A percentile compares a stretch with the other conserved stretches of the same genome.
These are phyloP conservation scores for Microcebus jonahi DNA, from an alignment of 2,113 vertebrate genomes.

Conservation along the genomic window DNA sequence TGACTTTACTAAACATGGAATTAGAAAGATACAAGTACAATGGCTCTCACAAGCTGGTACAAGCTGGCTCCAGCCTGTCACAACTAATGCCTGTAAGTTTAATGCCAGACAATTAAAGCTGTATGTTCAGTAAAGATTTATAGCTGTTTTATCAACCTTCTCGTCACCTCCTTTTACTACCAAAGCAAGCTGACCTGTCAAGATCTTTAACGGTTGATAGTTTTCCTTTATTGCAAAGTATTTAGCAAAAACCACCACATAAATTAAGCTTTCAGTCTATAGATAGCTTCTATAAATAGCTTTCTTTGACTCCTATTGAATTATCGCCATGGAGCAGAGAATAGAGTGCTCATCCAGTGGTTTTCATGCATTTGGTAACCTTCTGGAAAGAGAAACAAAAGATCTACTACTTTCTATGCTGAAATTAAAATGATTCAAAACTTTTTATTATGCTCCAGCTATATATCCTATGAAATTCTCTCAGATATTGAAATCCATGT, in stretches of 20 bases:
- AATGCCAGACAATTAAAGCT: neutral
- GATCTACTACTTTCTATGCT: neutral
- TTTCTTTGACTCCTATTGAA: slow-evolving; percentile 3
- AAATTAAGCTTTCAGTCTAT: neutral
- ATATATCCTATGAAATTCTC: neutral
- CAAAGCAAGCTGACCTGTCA: slow-evolving; percentile 17
- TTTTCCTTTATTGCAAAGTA: slow-evolving; percentile 51
- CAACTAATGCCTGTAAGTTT: neutral
- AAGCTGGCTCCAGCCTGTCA: neutral
- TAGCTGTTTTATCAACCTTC: slow-evolving; percentile 28
- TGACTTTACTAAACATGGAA: neutral
- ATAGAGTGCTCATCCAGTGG: neutral
- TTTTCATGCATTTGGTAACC: neutral
- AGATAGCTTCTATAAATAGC: slow-evolving; percentile 47
- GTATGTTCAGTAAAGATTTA: neutral
- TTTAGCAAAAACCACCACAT: neutral
- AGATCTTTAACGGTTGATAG: slow-evolving; percentile 38
- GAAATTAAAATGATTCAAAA: slow-evolving; percentile 50
- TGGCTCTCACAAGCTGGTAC: neutral
- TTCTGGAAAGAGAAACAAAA: neutral
- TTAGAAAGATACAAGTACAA: neutral
- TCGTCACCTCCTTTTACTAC: neutral
- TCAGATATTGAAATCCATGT: slow-evolving; percentile 14
- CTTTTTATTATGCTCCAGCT: neutral
- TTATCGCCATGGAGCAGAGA: neutral